phyloP scores from a whole-genome alignment of 1,140 invertebrate genomes.

The Brachionus plicatilis region DNA sequence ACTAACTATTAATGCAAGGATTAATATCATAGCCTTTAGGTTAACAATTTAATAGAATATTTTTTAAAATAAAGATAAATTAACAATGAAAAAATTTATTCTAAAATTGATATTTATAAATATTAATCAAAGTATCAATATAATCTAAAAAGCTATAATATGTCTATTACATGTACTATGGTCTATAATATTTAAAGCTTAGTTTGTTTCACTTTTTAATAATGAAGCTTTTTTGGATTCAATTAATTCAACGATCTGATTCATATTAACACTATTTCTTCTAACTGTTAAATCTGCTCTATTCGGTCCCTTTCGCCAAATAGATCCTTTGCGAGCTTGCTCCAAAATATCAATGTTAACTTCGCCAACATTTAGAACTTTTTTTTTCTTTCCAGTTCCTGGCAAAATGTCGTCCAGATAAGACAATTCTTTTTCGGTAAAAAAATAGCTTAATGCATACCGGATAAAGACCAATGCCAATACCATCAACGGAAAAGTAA shows the following conservation, averaged over 20 bases:
- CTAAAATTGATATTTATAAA: no score
- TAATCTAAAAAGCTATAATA: no score
- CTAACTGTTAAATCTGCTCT: neutral
- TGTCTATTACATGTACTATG: neutral
- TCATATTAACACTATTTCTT: neutral
- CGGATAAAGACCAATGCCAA: conserved; percentile 24
- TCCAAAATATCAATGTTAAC: conserved; percentile 4
- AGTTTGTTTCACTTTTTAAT: neutral
- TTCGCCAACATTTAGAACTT: neutral
- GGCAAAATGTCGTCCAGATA: conserved; percentile 40
- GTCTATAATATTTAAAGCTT: neutral
- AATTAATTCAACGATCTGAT: neutral
- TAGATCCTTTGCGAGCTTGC: neutral
- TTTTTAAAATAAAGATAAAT: no score
- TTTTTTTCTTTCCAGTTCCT: conserved; percentile 30
- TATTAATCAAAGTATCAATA: no score
- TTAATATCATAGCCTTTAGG: no score
- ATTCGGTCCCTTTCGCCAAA: neutral
- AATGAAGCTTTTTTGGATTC: neutral
- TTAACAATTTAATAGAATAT: no score
- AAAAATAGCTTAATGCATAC: conserved; percentile 7
- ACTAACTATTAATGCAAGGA: no score
- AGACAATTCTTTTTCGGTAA: conserved; percentile 25
- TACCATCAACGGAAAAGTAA: conserved; percentile 90
- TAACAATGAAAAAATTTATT: no score